Base-by-base conservation (phyloP, 53 echinoderm and acorn worm species). In the Crossaster papposus region DNA sequence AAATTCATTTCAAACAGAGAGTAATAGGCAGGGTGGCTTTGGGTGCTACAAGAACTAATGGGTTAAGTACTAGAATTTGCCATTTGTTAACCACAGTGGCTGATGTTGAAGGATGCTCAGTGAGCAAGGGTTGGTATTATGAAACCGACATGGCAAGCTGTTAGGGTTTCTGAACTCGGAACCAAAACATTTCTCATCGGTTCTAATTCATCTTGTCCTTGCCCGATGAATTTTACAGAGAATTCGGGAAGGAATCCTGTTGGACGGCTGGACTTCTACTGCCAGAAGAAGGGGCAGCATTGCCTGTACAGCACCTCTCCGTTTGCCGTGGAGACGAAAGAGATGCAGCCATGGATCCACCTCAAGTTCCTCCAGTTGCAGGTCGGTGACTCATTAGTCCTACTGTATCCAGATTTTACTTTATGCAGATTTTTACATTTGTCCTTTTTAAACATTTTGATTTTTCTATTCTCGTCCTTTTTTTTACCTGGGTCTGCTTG, bases 311-410 rank as follows among this genome's bases (percentile, higher is more conserved):
- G 85, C 65, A 89, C 87, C 38, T 64, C 83, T 36, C 97, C 97
- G n/a, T 97, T 96, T 79, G 37, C 87, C 37, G 92, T 97, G 90
- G 93, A 94, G 90, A 97, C 97, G 70, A 95, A 94, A 77, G 92
- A 95, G 65, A 93, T 95, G 17, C 94, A 96, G 76, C 95, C 95
- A 33, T 97, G 97, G 97, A 95, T 97, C 75, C 95, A 97, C 94
- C 92, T 97, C 84, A 97, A 94, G 93, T 97, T 94, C 79, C 74
- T 97, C 71, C 93, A 97, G 85, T 88, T 97, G n/a, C 97, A 97
- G 93, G 97, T 97, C 51, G 89, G 91, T 72, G 36, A 14, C 22
- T 37, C n/a, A 17, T 14, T 34, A 3, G 6, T 76, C n/a, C n/a
- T n/a, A n/a, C n/a, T n/a, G n/a, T n/a, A n/a, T n/a, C 17, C 2